Base-by-base conservation (phyloP, 2,888 invertebrate species). In the Caenorhabditis wallacei region DNA sequence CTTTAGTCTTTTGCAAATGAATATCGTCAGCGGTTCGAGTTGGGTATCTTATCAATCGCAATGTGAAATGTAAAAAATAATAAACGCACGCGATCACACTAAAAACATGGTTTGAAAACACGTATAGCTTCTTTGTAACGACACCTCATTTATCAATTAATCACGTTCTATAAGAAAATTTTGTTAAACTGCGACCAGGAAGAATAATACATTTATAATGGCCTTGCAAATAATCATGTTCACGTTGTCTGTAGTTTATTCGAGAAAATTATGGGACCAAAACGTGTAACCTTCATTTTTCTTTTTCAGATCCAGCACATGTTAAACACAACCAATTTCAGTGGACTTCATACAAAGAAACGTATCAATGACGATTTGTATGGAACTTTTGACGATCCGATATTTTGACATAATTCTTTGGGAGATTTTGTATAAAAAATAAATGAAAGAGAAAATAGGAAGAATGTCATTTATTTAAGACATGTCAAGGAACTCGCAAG, bases 251-350 rank as follows among this genome's bases (percentile, higher is more conserved):
- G n/a, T n/a, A n/a, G n/a, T n/a, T n/a, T n/a, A n/a, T n/a, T n/a
- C n/a, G n/a, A n/a, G n/a, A n/a, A n/a, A n/a, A n/a, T n/a, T n/a
- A n/a, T n/a, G n/a, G n/a, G n/a, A n/a, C n/a, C n/a, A n/a, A n/a
- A n/a, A n/a, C n/a, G n/a, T n/a, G n/a, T n/a, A n/a, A n/a, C n/a
- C n/a, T n/a, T 43, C 43, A 2, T 43, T 43, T 16, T 43, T 43
- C 43, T 48, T 48, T 54, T 46, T 75, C 48, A 84, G 84, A 84
- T 84, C 16, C 80, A 76, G 71, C 40, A 54, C 13, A 54, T 70
- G 53, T 30, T 84, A 8, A 76, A 75, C 20, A 46, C 75, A 0
- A 76, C 64, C 0, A 56, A 1, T 8, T 84, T 84, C 64, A 80
- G 84, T 63, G 84, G 84, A 16, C 51, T 84, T 2, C 43, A 59